These are phyloP conservation scores for Phalera bucephala DNA, from an alignment of 2,888 invertebrate species.

Conservation along the genomic window DNA sequence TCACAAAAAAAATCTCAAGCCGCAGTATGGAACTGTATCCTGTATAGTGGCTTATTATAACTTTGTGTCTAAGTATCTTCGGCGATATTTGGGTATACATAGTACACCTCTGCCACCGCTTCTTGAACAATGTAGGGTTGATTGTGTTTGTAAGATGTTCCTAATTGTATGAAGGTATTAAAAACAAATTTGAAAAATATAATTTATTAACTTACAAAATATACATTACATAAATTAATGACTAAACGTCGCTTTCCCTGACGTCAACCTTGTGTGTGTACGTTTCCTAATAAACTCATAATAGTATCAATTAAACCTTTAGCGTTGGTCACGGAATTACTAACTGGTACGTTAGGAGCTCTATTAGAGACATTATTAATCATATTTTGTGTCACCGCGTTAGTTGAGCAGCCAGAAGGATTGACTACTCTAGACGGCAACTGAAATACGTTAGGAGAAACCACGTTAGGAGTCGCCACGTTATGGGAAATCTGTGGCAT, in stretches of 20 bases:
- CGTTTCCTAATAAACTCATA: slow-evolving; percentile 20
- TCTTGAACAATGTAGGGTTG: no score
- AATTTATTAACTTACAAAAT: slow-evolving; percentile 11
- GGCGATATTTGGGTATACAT: no score
- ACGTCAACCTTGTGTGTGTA: slow-evolving; percentile 11
- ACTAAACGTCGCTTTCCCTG: no score
- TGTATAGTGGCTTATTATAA: no score
- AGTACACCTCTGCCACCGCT: no score
- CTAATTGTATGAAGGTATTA: no score
- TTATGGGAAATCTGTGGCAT: neutral
- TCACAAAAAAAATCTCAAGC: no score
- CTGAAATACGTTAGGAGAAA: slow-evolving; percentile 18
- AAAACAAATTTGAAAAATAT: neutral
- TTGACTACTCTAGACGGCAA: neutral
- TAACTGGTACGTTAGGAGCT: slow-evolving; percentile 4
- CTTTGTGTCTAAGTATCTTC: no score
- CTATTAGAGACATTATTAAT: slow-evolving; percentile 4
- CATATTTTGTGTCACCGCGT: slow-evolving; percentile 3
- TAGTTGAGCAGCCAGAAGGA: neutral
- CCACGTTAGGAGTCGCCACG: neutral
- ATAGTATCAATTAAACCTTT: slow-evolving; percentile 18
- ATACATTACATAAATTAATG: neutral
- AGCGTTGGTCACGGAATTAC: slow-evolving; percentile 5
- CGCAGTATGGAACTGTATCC: no score
- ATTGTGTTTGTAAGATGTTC: no score